A percentile compares a stretch with the other conserved stretches of the same genome.
Conservation (phyloP, 2,888 invertebrate species). For the Proisotoma minuta region DNA sequence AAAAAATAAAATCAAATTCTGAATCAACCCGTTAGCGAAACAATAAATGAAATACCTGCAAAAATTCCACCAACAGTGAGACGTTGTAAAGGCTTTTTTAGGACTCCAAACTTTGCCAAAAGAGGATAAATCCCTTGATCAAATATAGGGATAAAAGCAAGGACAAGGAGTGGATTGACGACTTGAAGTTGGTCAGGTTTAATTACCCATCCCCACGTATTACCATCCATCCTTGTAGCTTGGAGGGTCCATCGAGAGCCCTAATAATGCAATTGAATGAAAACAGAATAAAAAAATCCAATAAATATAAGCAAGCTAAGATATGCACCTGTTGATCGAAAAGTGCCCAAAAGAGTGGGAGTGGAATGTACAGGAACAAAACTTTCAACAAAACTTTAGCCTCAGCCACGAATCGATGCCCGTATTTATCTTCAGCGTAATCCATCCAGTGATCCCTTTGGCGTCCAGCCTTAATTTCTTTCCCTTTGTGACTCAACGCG, state of each 20-base stretch:
- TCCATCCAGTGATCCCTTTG: constrained; percentile 68
- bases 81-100: constrained; percentile 54
- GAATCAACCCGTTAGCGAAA: no score
- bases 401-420: constrained; percentile 62
- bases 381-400: constrained; percentile 66
- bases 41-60: constrained; percentile 54
- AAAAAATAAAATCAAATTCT: no score
- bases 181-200: constrained; percentile 57
- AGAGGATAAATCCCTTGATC: constrained; percentile 53
- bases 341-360: constrained; percentile 75
- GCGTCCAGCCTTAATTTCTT: constrained; percentile 51
- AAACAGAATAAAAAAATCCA: background rate
- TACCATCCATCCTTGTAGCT: constrained; percentile 50
- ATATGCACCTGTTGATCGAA: constrained; percentile 56
- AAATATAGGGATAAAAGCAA: constrained; percentile 53
- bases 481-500: no score
- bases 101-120: constrained; percentile 46
- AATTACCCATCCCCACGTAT: constrained; percentile 45
- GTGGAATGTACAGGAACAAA: constrained; percentile 65
- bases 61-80: constrained; percentile 56
- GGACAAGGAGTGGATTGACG: constrained; percentile 52
- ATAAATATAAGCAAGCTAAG: background rate
- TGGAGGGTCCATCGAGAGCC: constrained; percentile 55
- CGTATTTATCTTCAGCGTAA: constrained; percentile 62
- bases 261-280: constrained; percentile 34